Evolutionary conservation across 2,797 vertebrate species (phyloP), one percentile per base, ranked within the genome.

Genomic region (Hemitrygon akajei): DNA sequence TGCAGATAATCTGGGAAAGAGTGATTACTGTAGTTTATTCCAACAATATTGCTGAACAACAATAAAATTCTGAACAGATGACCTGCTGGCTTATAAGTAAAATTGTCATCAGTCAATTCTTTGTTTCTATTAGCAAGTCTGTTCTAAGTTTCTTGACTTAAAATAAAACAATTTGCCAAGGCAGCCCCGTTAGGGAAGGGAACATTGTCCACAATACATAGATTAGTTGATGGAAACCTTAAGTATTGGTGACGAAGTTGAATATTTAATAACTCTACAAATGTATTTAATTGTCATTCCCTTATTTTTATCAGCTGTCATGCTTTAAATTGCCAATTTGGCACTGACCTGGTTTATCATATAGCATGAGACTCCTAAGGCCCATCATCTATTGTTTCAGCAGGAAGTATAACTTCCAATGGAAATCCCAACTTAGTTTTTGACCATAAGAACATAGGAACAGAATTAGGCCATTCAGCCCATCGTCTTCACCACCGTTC

Each of bases 31-130:
- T n/a, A n/a, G 56, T 93, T 92, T 93, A 69, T 75, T 93, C 76
- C 47, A 93, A 93, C 56, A 5, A 58, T 56, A 37, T 27, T 75
- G 40, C 71, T 93, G 91, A 95, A 95, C 94, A 96, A 18, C 58
- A 95, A 94, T 94, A 95, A 94, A 96, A 95, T 95, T 95, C 93
- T 89, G 94, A 95, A 94, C 80, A 94, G 92, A 93, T 77, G 66
- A 75, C 30, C 34, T 77, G 81, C 82, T 37, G 20, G 84, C 81
- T 84, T 75, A 93, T 91, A 16, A 34, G 60, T 60, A 91, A 18
- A 25, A 14, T 91, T 75, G 60, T n/a, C 58, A 22, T n/a, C 86
- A 7, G n/a, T 89, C 63, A 89, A 89, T n/a, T 89, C 60, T 9
- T 9, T 10, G 30, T 12, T 87, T 56, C 47, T 27, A 58, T 30